A percentile compares a stretch with the other conserved stretches of the same genome.
These are phyloP conservation scores for Molossus alvarezi DNA, from an alignment of 2,797 vertebrate species.

Conservation along the genomic window DNA sequence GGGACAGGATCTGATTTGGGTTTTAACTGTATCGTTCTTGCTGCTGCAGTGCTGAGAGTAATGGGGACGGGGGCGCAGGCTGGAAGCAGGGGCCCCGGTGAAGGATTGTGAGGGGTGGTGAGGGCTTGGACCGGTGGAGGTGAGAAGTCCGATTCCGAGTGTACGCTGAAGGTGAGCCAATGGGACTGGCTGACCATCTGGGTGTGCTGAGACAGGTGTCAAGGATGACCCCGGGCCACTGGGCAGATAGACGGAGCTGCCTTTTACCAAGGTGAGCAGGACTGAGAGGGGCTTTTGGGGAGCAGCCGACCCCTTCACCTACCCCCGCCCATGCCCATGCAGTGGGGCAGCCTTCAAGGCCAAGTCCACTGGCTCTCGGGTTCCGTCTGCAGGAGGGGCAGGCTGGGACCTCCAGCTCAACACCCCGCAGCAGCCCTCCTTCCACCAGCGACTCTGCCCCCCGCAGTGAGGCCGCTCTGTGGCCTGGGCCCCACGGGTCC, in stretches of 20 bases:
- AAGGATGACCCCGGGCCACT: neutral
- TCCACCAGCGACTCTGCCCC: neutral
- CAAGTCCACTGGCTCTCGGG: neutral
- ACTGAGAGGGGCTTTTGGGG: no score
- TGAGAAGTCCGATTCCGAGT: neutral
- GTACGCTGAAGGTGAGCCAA: fast-evolving
- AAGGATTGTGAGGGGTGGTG: neutral
- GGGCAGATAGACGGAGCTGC: neutral
- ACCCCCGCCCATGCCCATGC: no score
- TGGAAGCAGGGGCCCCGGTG: neutral
- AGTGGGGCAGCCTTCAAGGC: neutral
- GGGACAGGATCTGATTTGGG: fast-evolving
- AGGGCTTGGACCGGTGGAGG: neutral
- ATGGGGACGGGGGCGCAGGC: neutral
- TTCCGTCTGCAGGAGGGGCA: neutral
- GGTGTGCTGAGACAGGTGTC: neutral
- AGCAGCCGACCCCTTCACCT: fast-evolving
- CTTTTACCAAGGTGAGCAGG: neutral
- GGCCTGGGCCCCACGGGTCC: neutral
- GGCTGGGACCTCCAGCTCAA: neutral
- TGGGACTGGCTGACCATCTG: fast-evolving
- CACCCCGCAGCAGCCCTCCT: neutral
- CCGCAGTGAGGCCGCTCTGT: neutral
- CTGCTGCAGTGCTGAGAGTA: neutral
- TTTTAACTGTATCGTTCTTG: neutral